Conservation (phyloP, 2,888 invertebrate species). For the Bembecia ichneumoniformis region DNA sequence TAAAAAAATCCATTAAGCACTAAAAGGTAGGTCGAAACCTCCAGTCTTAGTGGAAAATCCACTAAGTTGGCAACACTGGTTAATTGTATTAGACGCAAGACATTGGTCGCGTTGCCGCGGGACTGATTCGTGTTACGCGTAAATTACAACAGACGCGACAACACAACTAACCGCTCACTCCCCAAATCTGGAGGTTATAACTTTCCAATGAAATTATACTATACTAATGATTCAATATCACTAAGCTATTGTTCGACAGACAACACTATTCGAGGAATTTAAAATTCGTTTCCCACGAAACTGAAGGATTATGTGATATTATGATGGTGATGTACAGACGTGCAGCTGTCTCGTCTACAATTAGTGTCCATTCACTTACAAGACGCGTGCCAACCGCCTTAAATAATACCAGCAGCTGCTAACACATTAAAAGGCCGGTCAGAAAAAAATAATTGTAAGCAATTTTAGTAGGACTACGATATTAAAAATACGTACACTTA, state of each 20-base stretch:
- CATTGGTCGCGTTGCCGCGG: slow-evolving; percentile 19
- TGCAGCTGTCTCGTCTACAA: slow-evolving; percentile 41
- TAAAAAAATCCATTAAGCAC: no score
- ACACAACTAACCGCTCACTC: slow-evolving; percentile 34
- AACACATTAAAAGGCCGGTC: slow-evolving; percentile 7
- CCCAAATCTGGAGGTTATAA: slow-evolving; percentile 39
- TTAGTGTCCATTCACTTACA: slow-evolving; percentile 50
- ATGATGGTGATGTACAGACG: slow-evolving; percentile 31
- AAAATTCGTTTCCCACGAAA: slow-evolving; percentile 43
- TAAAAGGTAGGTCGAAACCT: no score
- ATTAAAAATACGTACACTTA: neutral
- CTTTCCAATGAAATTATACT: slow-evolving; percentile 23
- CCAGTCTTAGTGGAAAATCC: no score
- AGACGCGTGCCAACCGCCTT: slow-evolving; percentile 45
- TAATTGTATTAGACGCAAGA: slow-evolving; percentile 47
- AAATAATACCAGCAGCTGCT: slow-evolving; percentile 32
- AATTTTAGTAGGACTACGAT: neutral
- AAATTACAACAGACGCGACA: slow-evolving; percentile 46
- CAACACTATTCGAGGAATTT: slow-evolving; percentile 15
- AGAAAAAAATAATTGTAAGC: neutral
- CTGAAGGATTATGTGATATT: slow-evolving; percentile 24
- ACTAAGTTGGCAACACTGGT: no score
- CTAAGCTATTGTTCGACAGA: slow-evolving; percentile 25
- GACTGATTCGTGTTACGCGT: slow-evolving; percentile 30
- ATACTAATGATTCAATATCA: slow-evolving; percentile 20